Conservation (phyloP, 2,797 vertebrate genomes). For the Eulemur mongoz region DNA sequence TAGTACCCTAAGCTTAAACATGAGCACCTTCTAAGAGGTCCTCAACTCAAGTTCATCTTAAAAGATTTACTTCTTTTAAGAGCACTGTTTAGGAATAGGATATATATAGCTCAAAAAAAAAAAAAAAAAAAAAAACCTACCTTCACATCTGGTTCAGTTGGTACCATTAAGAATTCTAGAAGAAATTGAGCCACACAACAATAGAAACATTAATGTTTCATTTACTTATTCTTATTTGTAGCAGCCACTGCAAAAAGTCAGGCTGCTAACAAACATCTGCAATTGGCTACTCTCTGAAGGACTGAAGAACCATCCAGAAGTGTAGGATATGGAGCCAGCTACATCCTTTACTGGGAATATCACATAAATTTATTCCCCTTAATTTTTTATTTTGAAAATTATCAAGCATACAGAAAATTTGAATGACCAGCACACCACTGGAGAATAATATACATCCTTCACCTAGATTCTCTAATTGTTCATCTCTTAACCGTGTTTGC, state of each 20-base stretch:
- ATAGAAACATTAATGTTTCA: background rate
- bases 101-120: background rate
- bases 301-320: background rate
- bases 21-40: background rate
- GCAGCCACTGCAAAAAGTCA: background rate
- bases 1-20: background rate
- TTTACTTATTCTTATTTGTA: background rate
- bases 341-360: background rate
- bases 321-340: background rate
- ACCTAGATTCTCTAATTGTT: background rate
- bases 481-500: background rate
- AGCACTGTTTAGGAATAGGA: background rate
- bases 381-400: background rate
- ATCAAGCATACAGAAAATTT: background rate
- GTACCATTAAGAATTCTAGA: background rate
- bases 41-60: background rate
- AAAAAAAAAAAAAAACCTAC: background rate
- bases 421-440: background rate
- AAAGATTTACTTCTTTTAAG: background rate
- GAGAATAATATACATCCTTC: background rate
- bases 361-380: background rate
- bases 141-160: background rate
- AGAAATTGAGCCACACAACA: background rate
- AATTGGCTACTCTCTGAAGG: background rate
- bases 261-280: background rate